Base-by-base conservation (phyloP, 2,113 vertebrate genomes). In the Megaceryle torquata region DNA sequence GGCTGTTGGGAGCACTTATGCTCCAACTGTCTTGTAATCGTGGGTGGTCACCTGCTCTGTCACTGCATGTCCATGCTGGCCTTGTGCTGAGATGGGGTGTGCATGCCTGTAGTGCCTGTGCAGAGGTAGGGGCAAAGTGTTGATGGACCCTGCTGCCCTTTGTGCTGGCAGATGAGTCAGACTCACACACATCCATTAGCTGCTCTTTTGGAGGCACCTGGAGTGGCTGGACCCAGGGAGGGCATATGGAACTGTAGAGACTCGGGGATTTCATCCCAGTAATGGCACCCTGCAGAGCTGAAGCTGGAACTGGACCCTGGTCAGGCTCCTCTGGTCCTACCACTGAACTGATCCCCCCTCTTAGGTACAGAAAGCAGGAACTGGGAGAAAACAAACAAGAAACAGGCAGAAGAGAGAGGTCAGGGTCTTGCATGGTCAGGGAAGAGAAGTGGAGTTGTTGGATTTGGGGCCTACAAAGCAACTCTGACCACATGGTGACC, bases 81-180 rank as follows among this genome's bases (percentile, higher is more conserved):
- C 14, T 37, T 15, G 11, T 37, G 28, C 6, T 2, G 4, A 29
- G 28, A 3, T 14, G 25, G 64, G 2, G 56, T 5, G 8, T 46
- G 20, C 5, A 6, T 5, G 21, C 48, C 21, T 16, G 25, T 2
- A 5, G 44, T 9, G n/a, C 37, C 54, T 29, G 18, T 8, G 9
- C 1, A 4, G 12, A 57, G 82, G 14, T n/a, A 87, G 26, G 61
- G 68, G 3, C 53, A 72, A 56, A 41, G 29, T 1, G 2, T 17
- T 41, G 14, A 8, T 43, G 41, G 37, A 21, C 31, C 29, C 39
- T 2, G 1, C 51, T 53, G 59, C 35, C 33, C 37, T 39, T 71
- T 0, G 1, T 46, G 19, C 29, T 68, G 69, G n/a, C 33, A 28
- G 28, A 15, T 51, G 41, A 11, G 14, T 11, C 0, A 0, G 67